Conservation (phyloP, 2,797 vertebrate species). For the Balearica regulorum region DNA sequence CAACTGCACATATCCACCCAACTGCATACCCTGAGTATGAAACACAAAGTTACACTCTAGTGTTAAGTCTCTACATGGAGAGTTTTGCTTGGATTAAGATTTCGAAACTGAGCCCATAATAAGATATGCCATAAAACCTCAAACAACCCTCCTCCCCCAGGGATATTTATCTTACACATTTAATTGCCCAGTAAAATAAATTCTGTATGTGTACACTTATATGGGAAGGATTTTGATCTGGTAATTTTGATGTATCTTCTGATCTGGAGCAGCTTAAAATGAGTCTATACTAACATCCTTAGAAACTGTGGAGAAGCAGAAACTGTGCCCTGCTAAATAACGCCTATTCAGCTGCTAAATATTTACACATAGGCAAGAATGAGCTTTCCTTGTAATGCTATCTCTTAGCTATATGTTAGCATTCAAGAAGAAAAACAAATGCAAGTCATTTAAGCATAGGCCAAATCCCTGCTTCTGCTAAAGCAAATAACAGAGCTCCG, state of each 20-base stretch:
- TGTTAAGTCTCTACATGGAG: neutral
- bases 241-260: conserved; percentile 26
- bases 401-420: conserved; percentile 6
- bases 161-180: conserved; percentile 58
- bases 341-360: conserved; percentile 3
- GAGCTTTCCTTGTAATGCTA: neutral
- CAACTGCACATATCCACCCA: neutral
- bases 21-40: neutral
- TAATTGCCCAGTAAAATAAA: conserved; percentile 60
- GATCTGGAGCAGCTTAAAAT: conserved; percentile 32
- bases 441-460: conserved; percentile 17
- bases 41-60: neutral
- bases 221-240: conserved; percentile 32
- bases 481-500: neutral
- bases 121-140: conserved; percentile 55
- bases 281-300: neutral
- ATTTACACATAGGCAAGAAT: conserved; percentile 12
- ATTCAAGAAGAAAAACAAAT: conserved; percentile 37
- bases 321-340: conserved; percentile 7
- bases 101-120: conserved; percentile 55
- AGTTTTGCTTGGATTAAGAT: conserved; percentile 59
- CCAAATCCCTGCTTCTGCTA: conserved; percentile 9
- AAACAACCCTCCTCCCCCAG: conserved; percentile 47
- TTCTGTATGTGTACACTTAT: conserved; percentile 14
- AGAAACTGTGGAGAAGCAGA: conserved; percentile 6